These are phyloP conservation scores for Heliangelus exortis DNA, from an alignment of 2,797 vertebrate species.

Conservation along the genomic window DNA sequence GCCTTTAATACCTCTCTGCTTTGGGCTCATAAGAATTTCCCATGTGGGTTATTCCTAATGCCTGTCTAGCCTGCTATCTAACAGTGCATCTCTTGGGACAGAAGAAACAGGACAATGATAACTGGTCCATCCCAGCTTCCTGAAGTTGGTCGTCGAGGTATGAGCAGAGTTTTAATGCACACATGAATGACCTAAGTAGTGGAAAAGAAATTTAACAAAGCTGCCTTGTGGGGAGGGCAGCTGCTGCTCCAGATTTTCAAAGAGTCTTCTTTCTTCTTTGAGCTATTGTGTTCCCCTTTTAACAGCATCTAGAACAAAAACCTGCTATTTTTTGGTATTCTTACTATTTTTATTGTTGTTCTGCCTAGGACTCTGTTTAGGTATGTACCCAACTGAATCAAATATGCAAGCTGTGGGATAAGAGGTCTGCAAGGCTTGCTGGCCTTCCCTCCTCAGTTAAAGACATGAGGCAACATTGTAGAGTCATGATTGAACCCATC, in stretches of 20 bases:
- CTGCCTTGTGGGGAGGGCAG: neutral
- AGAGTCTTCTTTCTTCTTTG: neutral
- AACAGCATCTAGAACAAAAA: neutral
- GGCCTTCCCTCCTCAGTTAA: neutral
- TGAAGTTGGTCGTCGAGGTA: neutral
- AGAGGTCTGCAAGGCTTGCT: neutral
- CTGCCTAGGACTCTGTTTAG: neutral
- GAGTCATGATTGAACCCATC: conserved; percentile 20
- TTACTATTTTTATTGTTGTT: neutral
- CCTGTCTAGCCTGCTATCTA: accelerated
- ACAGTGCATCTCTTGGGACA: neutral
- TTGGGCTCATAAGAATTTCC: neutral
- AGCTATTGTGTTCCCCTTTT: neutral
- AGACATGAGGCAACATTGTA: neutral
- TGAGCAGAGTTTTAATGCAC: neutral
- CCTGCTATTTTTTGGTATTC: neutral
- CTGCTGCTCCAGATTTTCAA: neutral
- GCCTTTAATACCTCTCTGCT: neutral
- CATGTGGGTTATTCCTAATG: neutral
- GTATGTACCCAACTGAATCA: neutral
- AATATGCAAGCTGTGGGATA: neutral
- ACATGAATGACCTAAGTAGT: neutral
- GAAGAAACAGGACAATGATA: neutral
- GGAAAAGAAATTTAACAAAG: neutral
- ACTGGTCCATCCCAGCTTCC: neutral